phyloP scores from a whole-genome alignment of 37 sponge, comb jelly and placozoan species.

The Diacarnus erythraeanus region DNA sequence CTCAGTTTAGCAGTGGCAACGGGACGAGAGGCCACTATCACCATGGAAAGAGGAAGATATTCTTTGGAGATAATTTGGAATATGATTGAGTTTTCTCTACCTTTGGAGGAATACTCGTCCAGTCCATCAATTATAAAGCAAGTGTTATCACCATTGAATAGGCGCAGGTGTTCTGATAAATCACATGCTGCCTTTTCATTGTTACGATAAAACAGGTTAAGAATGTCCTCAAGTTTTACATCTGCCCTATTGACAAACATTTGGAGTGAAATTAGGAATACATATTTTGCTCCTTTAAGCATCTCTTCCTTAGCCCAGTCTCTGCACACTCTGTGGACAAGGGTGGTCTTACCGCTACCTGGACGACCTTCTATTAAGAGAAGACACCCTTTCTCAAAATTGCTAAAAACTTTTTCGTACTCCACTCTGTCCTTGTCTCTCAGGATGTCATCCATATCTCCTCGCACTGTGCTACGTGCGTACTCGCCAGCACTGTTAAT shows the following conservation, averaged over 20 bases:
- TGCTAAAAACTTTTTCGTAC: constrained; percentile 1
- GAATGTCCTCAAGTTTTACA: background rate
- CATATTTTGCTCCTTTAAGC: background rate
- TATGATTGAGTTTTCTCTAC: background rate
- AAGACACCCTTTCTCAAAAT: background rate
- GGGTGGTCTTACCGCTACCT: constrained; percentile 34
- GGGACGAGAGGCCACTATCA: constrained; percentile 24
- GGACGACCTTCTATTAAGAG: constrained; percentile 23
- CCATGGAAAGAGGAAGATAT: background rate
- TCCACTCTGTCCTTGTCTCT: background rate
- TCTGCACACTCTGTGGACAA: constrained; percentile 10
- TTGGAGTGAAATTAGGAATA: constrained; percentile 8
- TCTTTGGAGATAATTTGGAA: background rate
- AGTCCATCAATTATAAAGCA: constrained; percentile 32
- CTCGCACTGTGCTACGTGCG: background rate
- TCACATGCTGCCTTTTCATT: background rate
- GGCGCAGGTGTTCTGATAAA: background rate
- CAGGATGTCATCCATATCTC: constrained; percentile 11
- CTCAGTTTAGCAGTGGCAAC: constrained; percentile 1
- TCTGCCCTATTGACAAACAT: background rate
- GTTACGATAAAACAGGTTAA: background rate
- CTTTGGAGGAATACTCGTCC: constrained; percentile 10
- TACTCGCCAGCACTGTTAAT: background rate
- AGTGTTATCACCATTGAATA: background rate
- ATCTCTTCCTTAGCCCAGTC: constrained; percentile 15